These are phyloP conservation scores for Notolabrus celidotus DNA, from an alignment of 2,797 vertebrate species.

Conservation along the genomic window DNA sequence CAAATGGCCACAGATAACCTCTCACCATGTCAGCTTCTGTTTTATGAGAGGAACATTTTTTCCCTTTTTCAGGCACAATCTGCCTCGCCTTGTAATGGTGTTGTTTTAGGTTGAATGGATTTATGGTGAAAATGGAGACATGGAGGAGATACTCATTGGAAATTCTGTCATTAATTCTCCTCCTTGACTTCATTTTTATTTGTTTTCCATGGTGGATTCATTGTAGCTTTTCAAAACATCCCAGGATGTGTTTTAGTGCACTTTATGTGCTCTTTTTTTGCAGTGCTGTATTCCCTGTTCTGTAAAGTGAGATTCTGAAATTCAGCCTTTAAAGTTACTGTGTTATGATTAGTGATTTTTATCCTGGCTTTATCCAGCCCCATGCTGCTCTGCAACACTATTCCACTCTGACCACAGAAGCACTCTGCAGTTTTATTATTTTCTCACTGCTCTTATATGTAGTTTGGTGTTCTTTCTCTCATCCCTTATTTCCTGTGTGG, in stretches of 20 bases:
- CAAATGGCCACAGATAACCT: slow-evolving; percentile 57
- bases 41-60: slow-evolving; percentile 64
- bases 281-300: neutral
- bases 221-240: slow-evolving; percentile 30
- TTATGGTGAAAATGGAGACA: slow-evolving; percentile 59
- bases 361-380: slow-evolving; percentile 37
- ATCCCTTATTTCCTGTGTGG: slow-evolving; percentile 74
- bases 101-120: slow-evolving; percentile 56
- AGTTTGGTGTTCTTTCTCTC: slow-evolving; percentile 65
- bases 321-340: slow-evolving; percentile 4
- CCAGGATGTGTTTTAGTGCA: slow-evolving; percentile 7
- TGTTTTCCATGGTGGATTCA: slow-evolving; percentile 37
- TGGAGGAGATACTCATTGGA: slow-evolving; percentile 42
- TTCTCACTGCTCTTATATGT: slow-evolving; percentile 34
- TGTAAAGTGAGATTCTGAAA: neutral
- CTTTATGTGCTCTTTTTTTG: neutral
- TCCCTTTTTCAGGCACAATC: slow-evolving; percentile 49
- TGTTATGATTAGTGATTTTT: slow-evolving; percentile 42
- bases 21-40: slow-evolving; percentile 46
- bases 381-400: slow-evolving; percentile 35
- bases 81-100: slow-evolving; percentile 31
- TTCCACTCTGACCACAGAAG: slow-evolving; percentile 51
- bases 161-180: slow-evolving; percentile 37
- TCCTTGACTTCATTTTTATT: slow-evolving; percentile 37
- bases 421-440: slow-evolving; percentile 40